Base-by-base conservation (phyloP, 2,888 invertebrate genomes). In the Drosophila bunnanda region DNA sequence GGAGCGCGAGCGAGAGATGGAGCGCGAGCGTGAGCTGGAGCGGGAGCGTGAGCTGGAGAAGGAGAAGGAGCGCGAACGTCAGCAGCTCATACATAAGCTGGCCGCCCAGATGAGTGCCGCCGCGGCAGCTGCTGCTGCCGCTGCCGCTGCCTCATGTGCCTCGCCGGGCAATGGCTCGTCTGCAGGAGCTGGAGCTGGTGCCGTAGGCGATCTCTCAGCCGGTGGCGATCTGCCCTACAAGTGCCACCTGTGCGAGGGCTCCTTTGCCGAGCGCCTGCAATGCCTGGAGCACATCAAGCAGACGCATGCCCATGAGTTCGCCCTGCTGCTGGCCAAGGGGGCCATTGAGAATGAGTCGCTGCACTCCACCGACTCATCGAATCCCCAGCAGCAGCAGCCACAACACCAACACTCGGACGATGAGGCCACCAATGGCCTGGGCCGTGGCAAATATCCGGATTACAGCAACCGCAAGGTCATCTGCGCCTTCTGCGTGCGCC, bases 171-270 rank as follows among this genome's bases (percentile, higher is more conserved):
- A 57, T 36, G 57, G 70, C 1, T 32, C 32, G 5, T 32, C 66
- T 25, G 59, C 72, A 1, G 36, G 13, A 34, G 20, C 70, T 5
- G 22, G 17, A 6, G 65, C 68, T 2, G n/a, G 13, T 13, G 20
- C 72, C 8, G 22, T 15, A 2, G 41, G 43, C 0, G 68, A 61
- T 22, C 58, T 36, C 0, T 20, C 43, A 7, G 48, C 43, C 8
- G 75, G 75, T 39, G 84, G 84, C 25, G 96, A 96, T 77, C 92
- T 96, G 59, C 96, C 97, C 8, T 98, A 96, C 93, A 98, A 98
- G 92, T 98, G 98, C 90, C 98, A 98, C 92, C 93, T 98, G 1
- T 98, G 98, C 91, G 98, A 98, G 85, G 95, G 95, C 10, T 96
- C 97, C 0, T 98, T 96, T 88, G 94, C 95, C 0, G 96, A 96